Evolutionary conservation across 2,888 invertebrate species (phyloP).

Genomic region (Pachymerium ferrugineum): DNA sequence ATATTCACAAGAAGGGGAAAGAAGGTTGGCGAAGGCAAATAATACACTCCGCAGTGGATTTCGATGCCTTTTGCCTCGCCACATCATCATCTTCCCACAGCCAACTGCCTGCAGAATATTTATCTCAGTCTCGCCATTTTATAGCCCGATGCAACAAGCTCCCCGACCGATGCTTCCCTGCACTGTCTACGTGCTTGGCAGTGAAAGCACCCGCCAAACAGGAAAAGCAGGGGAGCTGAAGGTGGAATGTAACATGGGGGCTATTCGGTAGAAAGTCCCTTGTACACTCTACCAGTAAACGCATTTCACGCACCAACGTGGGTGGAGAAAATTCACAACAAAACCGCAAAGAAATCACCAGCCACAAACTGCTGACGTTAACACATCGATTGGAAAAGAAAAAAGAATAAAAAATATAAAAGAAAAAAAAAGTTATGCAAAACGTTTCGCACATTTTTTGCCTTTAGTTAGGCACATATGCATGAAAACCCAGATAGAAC

Average conservation of each 20-base stretch:
- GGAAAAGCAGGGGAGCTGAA: neutral
- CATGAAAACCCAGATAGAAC: neutral
- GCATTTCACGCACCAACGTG: neutral
- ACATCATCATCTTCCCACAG: conserved; percentile 12
- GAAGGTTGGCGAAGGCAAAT: too few species aligned
- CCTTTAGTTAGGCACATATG: conserved; percentile 17
- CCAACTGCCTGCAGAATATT: conserved; percentile 18
- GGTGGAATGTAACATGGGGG: neutral
- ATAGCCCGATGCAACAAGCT: conserved; percentile 23
- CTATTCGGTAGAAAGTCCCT: conserved; percentile 10
- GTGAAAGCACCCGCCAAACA: conserved; percentile 25
- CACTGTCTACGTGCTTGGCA: conserved; percentile 27
- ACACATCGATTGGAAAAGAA: neutral
- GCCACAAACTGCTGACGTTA: neutral
- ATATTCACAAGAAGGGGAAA: too few species aligned
- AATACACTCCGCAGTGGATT: conserved; percentile 22
- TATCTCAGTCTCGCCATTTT: conserved; percentile 6
- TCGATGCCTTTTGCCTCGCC: conserved; percentile 11
- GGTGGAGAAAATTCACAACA: too few species aligned
- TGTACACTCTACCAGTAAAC: neutral
- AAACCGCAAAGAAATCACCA: neutral
- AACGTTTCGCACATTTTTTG: neutral
- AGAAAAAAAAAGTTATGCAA: neutral
- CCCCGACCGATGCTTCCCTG: conserved; percentile 20
- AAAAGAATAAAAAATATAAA: neutral